Evolutionary conservation across 2,888 invertebrate genomes (phyloP), one percentile per base, ranked within the genome.

Genomic region (Drosophila rubida): DNA sequence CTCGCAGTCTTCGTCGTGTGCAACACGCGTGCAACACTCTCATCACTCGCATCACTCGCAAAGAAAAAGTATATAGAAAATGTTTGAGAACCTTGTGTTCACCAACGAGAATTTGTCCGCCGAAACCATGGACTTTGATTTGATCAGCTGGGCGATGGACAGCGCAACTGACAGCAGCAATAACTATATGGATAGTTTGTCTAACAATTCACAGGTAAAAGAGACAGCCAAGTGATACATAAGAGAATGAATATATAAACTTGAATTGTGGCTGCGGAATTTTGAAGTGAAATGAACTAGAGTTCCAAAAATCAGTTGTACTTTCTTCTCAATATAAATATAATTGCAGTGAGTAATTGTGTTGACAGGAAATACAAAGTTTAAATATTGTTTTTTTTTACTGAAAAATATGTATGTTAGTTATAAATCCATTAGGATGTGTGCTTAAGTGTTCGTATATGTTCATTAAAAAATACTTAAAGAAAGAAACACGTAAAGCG

Each of bases 121-220:
- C 8, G 63, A 87, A 39, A 81, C 80, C 0, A 89, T 89, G 80
- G 90, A 89, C 54, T 79, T 88, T 27, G 87, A 87, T 65, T 45
- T 82, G 54, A 79, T 80, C 39, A 72, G 66, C 19, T 87, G 85
- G 89, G 13, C 76, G n/a, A 48, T 54, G 55, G 30, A 63, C 23
- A 51, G 58, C 61, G 44, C 64, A 30, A 11, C 27, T 27, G 23
- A 44, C 8, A 22, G 42, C 39, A 30, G n/a, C 6, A 44, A 37
- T 13, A 57, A 41, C 9, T 57, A 39, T 11, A 72, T 71, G 65
- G 80, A 86, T 70, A 70, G 53, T 22, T 42, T 67, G 2, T 27
- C 62, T 14, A 16, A 23, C 41, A 35, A 63, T 14, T 46, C 48
- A 60, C 55, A 75, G 75, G 78, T 77, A 77, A 76, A 37, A 42